Conservation (phyloP, 1,140 invertebrate species). For the Pseudomyrmex flavicornis region DNA sequence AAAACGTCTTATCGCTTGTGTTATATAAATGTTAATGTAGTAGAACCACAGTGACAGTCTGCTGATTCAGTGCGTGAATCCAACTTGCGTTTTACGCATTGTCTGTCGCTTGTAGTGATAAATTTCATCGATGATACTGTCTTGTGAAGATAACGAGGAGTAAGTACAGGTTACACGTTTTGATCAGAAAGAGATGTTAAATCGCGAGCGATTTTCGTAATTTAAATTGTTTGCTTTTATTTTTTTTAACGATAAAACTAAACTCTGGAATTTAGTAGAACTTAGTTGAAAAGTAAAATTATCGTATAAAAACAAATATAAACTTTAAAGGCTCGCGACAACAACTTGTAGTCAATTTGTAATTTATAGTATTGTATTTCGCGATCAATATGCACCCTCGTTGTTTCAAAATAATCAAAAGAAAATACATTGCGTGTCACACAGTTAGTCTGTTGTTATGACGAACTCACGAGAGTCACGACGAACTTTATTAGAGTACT, state of each 20-base stretch:
- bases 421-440: background rate
- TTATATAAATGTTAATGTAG: slow-evolving; percentile 57
- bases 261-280: too few relatives aligned
- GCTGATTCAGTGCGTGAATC: slow-evolving; percentile 44
- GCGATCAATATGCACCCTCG: background rate
- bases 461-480: background rate
- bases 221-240: background rate
- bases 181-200: background rate
- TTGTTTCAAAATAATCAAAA: slow-evolving; percentile 2
- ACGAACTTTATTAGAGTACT: background rate
- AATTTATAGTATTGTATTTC: background rate
- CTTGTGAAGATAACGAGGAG: slow-evolving; percentile 54
- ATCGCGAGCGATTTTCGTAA: slow-evolving; percentile 16
- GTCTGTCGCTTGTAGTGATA: slow-evolving; percentile 52
- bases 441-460: background rate
- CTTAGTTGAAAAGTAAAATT: background rate
- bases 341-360: too few relatives aligned
- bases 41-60: slow-evolving; percentile 55
- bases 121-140: slow-evolving; percentile 59
- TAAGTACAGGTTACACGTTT: slow-evolving; percentile 63
- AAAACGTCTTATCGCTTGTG: slow-evolving; percentile 54
- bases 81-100: slow-evolving; percentile 56
- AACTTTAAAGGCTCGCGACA: too few relatives aligned
- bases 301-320: background rate
- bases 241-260: too few relatives aligned